Evolutionary conservation across 2,888 invertebrate species (phyloP), one percentile per base, ranked within the genome.

Genomic region (Noctua janthina): DNA sequence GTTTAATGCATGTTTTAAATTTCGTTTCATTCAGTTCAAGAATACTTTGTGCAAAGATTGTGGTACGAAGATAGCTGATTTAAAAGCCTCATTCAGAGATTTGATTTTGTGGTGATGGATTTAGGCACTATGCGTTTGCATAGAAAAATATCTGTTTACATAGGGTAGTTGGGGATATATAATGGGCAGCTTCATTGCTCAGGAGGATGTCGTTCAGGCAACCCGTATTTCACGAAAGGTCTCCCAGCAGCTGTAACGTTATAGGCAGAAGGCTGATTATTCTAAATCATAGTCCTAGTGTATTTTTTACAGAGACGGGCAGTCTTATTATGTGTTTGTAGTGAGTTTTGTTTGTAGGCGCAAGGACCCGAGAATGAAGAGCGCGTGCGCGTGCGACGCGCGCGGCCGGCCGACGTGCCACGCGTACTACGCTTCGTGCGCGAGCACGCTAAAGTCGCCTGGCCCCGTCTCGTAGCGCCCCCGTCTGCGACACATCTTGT

Each of bases 351-450:
- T 74, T 46, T n/a, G 67, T 77, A 95, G 95, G 89, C 93, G 43
- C 94, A 94, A 85, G 95, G 96, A 56, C 91, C 94, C 78, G 94
- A 94, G 85, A 93, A 91, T 85, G 94, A 94, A 71, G 93, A 93
- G 70, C 91, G 92, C 0, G 74, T 96, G 78, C 95, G 96, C 46
- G 96, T 97, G 79, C 92, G 97, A 0, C 95, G 96, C 59, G 95
- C 95, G 23, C 93, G 96, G 3, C 93, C 95, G 0, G 90, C 93
- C 0, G 97, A 97, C 86, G 93, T 94, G 72, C 95, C 96, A 6
- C 94, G 95, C 59, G 94, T 96, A 82, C 89, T 96, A 23, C 93
- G 94, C 11, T 96, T 96, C 91, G 95, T 97, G 82, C 93, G 94
- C 43, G 94, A 96, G 72, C 92, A 96, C 82, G 93, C 94, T 8